Evolutionary conservation across 2,797 vertebrate species (phyloP).

Genomic region (Xenentodon cancila): DNA sequence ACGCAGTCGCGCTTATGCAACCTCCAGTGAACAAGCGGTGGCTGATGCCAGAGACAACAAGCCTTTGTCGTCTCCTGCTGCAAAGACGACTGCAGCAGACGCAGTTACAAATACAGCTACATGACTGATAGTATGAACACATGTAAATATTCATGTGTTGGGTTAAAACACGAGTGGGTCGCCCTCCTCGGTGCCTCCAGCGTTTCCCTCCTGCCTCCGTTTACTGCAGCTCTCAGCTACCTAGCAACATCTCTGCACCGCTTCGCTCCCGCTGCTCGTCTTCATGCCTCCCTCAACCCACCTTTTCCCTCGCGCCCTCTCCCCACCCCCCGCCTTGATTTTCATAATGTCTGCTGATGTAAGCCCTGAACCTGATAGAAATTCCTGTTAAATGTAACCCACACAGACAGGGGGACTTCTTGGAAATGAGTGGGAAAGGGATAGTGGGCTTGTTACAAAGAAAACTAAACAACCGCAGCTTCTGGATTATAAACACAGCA

Average conservation of each 20-base stretch:
- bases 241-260: conserved; percentile 64
- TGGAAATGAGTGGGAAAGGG: conserved; percentile 51
- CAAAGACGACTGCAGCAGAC: background rate
- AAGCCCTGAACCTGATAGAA: background rate
- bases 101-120: background rate
- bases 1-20: too few relatives aligned
- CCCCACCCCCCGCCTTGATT: background rate
- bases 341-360: background rate
- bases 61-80: background rate
- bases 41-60: too few relatives aligned
- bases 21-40: too few relatives aligned
- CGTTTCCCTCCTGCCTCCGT: conserved; percentile 39
- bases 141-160: background rate
- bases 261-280: conserved; percentile 21
- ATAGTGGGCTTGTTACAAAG: conserved; percentile 12
- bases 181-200: conserved; percentile 5
- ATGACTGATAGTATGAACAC: background rate
- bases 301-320: conserved; percentile 1
- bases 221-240: conserved; percentile 55
- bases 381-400: conserved; percentile 34
- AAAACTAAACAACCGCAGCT: conserved; percentile 38
- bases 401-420: conserved; percentile 55
- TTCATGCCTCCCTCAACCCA: background rate
- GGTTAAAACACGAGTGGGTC: background rate
- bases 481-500: conserved; percentile 31